Conservation (phyloP, 2,113 vertebrate genomes). For the Mastomys coucha region DNA sequence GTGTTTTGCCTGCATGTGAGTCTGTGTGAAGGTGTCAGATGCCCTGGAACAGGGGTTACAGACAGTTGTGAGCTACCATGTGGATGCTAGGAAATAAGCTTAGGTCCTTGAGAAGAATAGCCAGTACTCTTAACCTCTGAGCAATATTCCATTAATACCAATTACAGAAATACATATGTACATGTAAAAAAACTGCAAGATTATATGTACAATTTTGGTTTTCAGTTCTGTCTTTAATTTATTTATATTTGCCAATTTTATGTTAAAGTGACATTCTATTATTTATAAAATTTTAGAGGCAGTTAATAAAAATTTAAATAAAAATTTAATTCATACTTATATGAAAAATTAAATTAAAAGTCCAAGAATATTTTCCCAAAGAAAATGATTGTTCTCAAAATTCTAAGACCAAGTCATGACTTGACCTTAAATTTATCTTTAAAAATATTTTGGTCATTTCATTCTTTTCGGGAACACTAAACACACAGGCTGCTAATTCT, state of each 20-base stretch:
- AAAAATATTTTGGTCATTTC: not conserved
- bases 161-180: not conserved
- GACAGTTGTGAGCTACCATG: not conserved
- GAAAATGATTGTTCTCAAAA: conserved; percentile 46
- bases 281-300: not conserved
- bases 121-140: not conserved
- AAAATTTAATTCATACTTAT: not conserved
- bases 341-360: not conserved
- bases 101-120: not conserved
- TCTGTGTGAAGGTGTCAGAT: not conserved
- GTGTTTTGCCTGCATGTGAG: not conserved
- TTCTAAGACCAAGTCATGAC: conserved; percentile 26
- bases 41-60: not conserved
- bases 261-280: not conserved
- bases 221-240: conserved; percentile 35
- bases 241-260: conserved; percentile 49
- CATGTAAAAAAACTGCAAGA: not conserved
- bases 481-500: conserved; percentile 44
- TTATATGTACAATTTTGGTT: conserved; percentile 8
- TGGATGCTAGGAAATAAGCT: not conserved
- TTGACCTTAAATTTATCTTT: conserved; percentile 23
- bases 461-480: conserved; percentile 49
- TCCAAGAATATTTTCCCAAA: conserved; percentile 32
- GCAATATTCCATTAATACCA: conserved; percentile 15
- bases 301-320: not conserved